Evolutionary conservation across 2,888 invertebrate species (phyloP).

Genomic region (Omphaloscelis lunosa): DNA sequence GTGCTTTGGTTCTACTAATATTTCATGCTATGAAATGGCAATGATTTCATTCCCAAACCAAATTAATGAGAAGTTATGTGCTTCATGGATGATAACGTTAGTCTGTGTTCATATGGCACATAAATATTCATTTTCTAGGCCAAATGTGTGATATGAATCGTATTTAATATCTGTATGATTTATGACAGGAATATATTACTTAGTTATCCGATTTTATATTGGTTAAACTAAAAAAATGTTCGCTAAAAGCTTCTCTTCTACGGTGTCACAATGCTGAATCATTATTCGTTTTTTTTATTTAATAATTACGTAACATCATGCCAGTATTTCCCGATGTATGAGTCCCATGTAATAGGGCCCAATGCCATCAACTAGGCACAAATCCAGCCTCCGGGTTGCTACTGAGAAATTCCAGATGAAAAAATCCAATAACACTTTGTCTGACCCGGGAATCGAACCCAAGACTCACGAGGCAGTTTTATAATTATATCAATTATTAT

Average conservation of each 20-base stretch:
- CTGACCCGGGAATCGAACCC: no score
- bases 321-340: no score
- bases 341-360: no score
- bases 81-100: conserved; percentile 41
- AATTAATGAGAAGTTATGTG: conserved; percentile 55
- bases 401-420: no score
- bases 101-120: conserved; percentile 42
- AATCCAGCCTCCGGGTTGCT: no score
- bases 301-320: not conserved
- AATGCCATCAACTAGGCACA: no score
- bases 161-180: conserved; percentile 52
- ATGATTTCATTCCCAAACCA: conserved; percentile 35
- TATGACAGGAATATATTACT: conserved; percentile 27
- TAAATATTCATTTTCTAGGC: conserved; percentile 63
- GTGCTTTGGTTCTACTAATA: not conserved
- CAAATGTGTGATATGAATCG: conserved; percentile 46
- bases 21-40: not conserved
- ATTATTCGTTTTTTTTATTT: not conserved
- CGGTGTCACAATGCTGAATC: not conserved
- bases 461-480: not conserved
- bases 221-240: not conserved
- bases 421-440: no score
- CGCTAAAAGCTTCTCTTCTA: not conserved
- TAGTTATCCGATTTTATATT: conserved; percentile 18
- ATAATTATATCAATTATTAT: not conserved